Evolutionary conservation across 2,797 vertebrate genomes (phyloP), one percentile per base, ranked within the genome.

Genomic region (Gila robusta): DNA sequence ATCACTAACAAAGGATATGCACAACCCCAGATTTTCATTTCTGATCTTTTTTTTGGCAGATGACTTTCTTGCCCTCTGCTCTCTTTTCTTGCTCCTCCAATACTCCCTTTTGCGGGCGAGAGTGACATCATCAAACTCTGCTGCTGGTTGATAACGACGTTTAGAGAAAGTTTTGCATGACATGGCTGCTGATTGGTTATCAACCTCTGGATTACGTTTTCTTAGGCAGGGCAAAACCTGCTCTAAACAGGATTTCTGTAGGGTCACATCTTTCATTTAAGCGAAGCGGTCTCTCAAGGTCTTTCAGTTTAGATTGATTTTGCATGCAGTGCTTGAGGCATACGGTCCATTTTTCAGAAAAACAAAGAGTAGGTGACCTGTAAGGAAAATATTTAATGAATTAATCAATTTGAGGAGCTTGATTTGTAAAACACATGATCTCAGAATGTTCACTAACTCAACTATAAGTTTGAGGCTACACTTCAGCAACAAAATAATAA

Each of bases 61-160:
- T 0, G 93, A 91, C 80, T 94, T 89, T 21, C 92, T 93, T 47
- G 96, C 96, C 88, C 95, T 93, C 91, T 96, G 96, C 89, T 96
- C 95, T 52, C 95, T 92, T 81, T 96, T 96, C 91, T 96, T 96
- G 77, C 87, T 96, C 82, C 94, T 94, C 95, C 95, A 96, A 91
- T 96, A 96, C 85, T 96, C 94, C 83, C 96, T 94, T 90, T 95
- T 96, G 59, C 93, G 93, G 26, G 94, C 93, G 0, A 96, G 93
- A 1, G 94, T 94, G 90, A 90, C 93, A 16, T 96, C 93, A 14
- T 96, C 95, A 6, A 91, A 95, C 71, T 94, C 91, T 0, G 94
- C 92, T 9, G 93, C 94, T 1, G 94, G 94, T 47, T 92, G 92
- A 90, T 96, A 95, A 74, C 91, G 94, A 47, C 92, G 93, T 69